Evolutionary conservation across 2,888 invertebrate species (phyloP).

Genomic region (Scaptomyza flava): DNA sequence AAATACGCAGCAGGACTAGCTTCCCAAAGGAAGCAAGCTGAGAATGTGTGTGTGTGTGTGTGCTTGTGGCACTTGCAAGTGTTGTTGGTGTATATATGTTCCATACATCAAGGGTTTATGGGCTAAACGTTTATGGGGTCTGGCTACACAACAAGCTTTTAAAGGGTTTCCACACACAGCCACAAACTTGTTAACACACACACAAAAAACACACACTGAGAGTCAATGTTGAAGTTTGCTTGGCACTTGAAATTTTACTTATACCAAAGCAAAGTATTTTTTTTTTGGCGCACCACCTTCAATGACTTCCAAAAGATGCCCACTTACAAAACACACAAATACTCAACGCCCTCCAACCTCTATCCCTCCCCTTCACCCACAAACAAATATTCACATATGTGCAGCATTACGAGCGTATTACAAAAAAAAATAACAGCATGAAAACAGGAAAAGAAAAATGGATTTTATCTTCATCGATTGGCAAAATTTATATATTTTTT

Average conservation of each 20-base stretch:
- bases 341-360: neutral
- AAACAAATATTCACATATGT: slow-evolving; percentile 17
- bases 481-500: slow-evolving; percentile 80
- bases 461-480: slow-evolving; percentile 82
- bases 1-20: slow-evolving; percentile 23
- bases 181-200: slow-evolving; percentile 15
- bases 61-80: slow-evolving; percentile 51
- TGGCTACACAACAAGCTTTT: slow-evolving; percentile 80
- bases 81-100: slow-evolving; percentile 79
- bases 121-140: slow-evolving; percentile 80
- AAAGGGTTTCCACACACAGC: slow-evolving; percentile 62
- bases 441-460: slow-evolving; percentile 44
- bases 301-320: slow-evolving; percentile 70
- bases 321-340: slow-evolving; percentile 31
- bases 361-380: neutral
- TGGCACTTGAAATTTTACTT: slow-evolving; percentile 74
- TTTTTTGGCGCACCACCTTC: slow-evolving; percentile 69
- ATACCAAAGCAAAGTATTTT: slow-evolving; percentile 55
- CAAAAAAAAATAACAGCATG: slow-evolving; percentile 1
- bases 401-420: slow-evolving; percentile 67
- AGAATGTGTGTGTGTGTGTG: slow-evolving; percentile 48
- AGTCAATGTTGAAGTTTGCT: slow-evolving; percentile 63
- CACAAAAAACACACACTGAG: slow-evolving; percentile 20
- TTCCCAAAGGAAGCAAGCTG: slow-evolving; percentile 1
- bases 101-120: slow-evolving; percentile 79